A percentile compares a stretch with the other conserved stretches of the same genome.
Conservation (phyloP, 2,113 vertebrate species). For the Phaethornis superciliosus region DNA sequence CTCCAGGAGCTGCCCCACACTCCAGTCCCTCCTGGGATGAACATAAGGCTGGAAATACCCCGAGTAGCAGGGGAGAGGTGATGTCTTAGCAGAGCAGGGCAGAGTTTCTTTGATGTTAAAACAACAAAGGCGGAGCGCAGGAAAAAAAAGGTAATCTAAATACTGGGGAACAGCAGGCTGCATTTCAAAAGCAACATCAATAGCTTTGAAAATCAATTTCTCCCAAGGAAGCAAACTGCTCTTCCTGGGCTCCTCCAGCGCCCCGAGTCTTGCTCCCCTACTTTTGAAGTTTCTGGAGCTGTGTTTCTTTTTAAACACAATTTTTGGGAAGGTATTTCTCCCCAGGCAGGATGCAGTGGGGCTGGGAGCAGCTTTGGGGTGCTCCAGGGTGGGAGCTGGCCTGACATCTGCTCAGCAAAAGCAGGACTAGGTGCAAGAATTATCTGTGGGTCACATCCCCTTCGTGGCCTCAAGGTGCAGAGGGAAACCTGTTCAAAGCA, state of each 20-base stretch:
- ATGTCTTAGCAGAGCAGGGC: not conserved
- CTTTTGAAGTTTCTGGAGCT: not conserved
- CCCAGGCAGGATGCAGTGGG: fast-evolving
- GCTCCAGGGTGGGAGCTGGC: fast-evolving
- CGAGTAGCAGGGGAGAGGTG: fast-evolving
- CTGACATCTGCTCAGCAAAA: not conserved
- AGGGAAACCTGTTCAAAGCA: not conserved
- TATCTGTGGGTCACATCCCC: not conserved
- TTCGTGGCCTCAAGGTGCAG: not conserved
- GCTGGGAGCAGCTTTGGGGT: not conserved
- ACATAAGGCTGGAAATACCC: not conserved
- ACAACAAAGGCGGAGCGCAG: conserved; percentile 46
- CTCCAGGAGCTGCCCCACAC: fast-evolving
- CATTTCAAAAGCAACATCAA: conserved; percentile 46
- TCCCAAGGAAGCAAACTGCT: not conserved
- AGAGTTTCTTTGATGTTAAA: conserved; percentile 52
- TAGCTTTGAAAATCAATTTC: conserved; percentile 49
- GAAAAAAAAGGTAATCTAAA: conserved; percentile 14
- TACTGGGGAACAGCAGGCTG: conserved; percentile 17
- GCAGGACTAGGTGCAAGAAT: not conserved
- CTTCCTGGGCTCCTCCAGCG: not conserved
- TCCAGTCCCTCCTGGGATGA: fast-evolving
- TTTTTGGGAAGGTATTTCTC: not conserved
- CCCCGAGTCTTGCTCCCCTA: not conserved
- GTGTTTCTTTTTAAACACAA: fast-evolving